Evolutionary conservation across 2,113 vertebrate species (phyloP).

Genomic region (Pomatostomus ruficeps): DNA sequence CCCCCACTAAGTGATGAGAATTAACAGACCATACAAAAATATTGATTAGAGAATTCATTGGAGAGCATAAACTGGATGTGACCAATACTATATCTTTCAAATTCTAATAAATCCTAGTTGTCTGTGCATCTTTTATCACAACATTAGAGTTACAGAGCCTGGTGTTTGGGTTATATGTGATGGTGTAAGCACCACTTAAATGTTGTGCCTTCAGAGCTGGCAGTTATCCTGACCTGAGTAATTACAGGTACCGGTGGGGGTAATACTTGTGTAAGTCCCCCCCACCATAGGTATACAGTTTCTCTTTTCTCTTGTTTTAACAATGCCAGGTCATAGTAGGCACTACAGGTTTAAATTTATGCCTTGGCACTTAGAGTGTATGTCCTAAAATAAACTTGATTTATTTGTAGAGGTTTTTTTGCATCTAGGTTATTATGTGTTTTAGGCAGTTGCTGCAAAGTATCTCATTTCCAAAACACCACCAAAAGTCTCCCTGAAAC

Average conservation of each 20-base stretch:
- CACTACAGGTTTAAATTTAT: not conserved
- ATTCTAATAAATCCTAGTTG: not conserved
- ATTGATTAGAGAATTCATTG: not conserved
- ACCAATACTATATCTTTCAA: not conserved
- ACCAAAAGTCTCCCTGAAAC: not conserved
- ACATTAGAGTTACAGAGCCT: not conserved
- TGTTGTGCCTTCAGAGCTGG: not conserved
- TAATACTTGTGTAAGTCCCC: not conserved
- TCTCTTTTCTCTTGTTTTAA: not conserved
- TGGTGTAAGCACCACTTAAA: not conserved
- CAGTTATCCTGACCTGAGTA: not conserved
- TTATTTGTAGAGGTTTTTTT: not conserved
- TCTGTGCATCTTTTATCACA: not conserved
- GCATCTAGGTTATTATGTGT: not conserved
- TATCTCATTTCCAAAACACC: not conserved
- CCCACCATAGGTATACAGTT: fast-evolving
- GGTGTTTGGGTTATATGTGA: not conserved
- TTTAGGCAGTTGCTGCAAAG: not conserved
- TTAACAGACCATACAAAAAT: not conserved
- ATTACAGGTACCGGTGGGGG: not conserved
- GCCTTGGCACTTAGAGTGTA: not conserved
- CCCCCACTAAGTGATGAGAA: not conserved
- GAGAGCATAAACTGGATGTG: not conserved
- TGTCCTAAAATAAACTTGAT: not conserved
- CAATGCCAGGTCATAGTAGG: not conserved